phyloP scores from a whole-genome alignment of 2,113 vertebrate genomes.

The Melierax canorus region DNA sequence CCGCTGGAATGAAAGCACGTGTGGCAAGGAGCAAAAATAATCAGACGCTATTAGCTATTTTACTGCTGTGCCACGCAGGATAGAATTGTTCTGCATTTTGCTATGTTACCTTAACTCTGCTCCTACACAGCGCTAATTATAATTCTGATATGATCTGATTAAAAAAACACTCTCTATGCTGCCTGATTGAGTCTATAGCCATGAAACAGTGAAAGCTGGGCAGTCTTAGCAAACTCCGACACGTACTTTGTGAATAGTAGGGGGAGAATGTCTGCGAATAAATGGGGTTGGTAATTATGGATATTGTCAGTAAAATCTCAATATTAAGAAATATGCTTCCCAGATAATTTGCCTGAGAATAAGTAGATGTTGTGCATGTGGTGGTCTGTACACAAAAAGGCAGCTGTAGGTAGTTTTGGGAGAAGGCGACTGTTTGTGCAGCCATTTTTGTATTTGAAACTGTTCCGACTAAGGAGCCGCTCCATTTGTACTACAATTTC shows the following conservation, averaged over 20 bases:
- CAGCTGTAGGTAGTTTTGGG: background rate
- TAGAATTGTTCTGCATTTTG: conserved; percentile 19
- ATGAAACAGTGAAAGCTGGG: background rate
- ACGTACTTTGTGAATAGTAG: conserved; percentile 4
- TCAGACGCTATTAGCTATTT: background rate
- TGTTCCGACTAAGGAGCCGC: background rate
- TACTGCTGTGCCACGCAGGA: background rate
- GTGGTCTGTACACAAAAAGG: background rate
- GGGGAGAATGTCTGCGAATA: background rate
- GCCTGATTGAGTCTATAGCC: conserved; percentile 34
- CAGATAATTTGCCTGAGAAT: background rate
- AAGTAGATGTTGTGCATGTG: background rate
- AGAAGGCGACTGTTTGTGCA: background rate
- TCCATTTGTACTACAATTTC: background rate
- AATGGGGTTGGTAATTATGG: background rate
- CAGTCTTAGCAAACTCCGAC: background rate
- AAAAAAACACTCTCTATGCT: conserved; percentile 18
- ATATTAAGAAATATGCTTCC: background rate
- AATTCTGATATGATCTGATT: conserved; percentile 61
- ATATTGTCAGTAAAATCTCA: background rate
- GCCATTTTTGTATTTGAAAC: background rate
- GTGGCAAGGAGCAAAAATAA: background rate
- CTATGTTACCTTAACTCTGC: conserved; percentile 64
- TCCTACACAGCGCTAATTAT: conserved; percentile 67
- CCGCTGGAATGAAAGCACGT: background rate